A percentile compares a stretch with the other conserved stretches of the same genome.
phyloP scores from a whole-genome alignment of 2,888 invertebrate genomes.

The Carterocephalus palaemon region DNA sequence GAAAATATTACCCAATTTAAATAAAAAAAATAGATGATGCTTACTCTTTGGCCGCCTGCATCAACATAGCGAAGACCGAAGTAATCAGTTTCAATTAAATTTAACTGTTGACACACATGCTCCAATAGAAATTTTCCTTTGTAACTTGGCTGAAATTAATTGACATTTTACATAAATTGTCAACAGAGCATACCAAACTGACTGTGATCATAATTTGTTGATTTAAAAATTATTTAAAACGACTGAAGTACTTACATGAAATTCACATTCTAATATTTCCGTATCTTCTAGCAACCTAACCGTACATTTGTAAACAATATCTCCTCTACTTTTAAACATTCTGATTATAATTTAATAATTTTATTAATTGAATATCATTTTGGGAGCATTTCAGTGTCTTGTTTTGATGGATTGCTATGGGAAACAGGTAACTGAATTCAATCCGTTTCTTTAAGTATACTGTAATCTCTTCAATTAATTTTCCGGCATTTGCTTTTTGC shows the following conservation, averaged over 20 bases:
- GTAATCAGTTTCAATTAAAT: slow-evolving; percentile 95
- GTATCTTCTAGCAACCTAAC: slow-evolving; percentile 93
- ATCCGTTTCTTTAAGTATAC: no score
- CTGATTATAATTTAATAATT: slow-evolving; percentile 22
- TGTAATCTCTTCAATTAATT: no score
- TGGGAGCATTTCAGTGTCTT: slow-evolving; percentile 16
- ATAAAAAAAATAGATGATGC: slow-evolving; percentile 37
- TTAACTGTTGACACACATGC: slow-evolving; percentile 93
- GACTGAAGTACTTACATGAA: slow-evolving; percentile 82
- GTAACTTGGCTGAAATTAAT: slow-evolving; percentile 85
- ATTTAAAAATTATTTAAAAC: no score
- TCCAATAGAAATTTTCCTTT: slow-evolving; percentile 94
- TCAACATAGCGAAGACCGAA: slow-evolving; percentile 96
- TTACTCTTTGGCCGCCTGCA: slow-evolving; percentile 91
- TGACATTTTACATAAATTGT: not conserved
- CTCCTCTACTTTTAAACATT: slow-evolving; percentile 85
- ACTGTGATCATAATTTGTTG: no score
- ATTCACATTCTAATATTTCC: slow-evolving; percentile 95
- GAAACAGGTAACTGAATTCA: no score
- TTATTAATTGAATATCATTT: slow-evolving; percentile 4
- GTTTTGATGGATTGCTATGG: no score
- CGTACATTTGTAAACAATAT: slow-evolving; percentile 91
- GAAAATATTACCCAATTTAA: not conserved
- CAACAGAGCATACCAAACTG: not conserved
- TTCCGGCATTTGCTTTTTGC: no score